Evolutionary conservation across 2,888 invertebrate genomes (phyloP), one percentile per base, ranked within the genome.

Genomic region (Aphodius granarius): DNA sequence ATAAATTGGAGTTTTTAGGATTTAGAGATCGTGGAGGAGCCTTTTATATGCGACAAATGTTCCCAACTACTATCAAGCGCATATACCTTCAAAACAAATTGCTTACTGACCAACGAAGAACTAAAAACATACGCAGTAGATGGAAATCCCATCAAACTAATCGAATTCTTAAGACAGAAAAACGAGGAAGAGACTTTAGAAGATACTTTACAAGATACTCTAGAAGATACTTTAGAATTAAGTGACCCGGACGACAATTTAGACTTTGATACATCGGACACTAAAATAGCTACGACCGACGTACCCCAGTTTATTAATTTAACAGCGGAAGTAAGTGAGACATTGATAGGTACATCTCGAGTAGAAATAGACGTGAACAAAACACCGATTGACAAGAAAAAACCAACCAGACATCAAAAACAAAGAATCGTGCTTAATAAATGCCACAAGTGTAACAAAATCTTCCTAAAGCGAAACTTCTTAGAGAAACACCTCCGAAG

Each of bases 61-160:
- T 64, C 72, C 0, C 16, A 75, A 22, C 22, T 72, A 17, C 21
- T 75, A 6, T 21, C 19, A 21, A 72, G 21, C 17, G 75, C 75
- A n/a, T 75, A 75, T 21, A 66, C 72, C 5, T 72, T 75, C 17
- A 75, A 72, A 66, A 20, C 17, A 4, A 66, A 66, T 20, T 75
- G 75, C 22, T 43, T 75, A 18, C 43, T 63, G 66, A 72, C 62
- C 4, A 72, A 75, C 19, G 62, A 72, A 13, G 4, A 66, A 2
- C 21, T 75, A 16, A 75, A 68, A 63, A 64, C 63, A 21, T 72
- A 72, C 18, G 4, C 66, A 63, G 17, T 3, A 15, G 66, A 62
- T 63, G 64, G 13, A 3, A 63, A 43, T 6, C 19, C 16, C 4
- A 21, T 63, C n/a, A 64, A 71, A n/a, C 21, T 74, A 18, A 22